Evolutionary conservation across 2,888 invertebrate genomes (phyloP).

Genomic region (Ennomos quercinarius): DNA sequence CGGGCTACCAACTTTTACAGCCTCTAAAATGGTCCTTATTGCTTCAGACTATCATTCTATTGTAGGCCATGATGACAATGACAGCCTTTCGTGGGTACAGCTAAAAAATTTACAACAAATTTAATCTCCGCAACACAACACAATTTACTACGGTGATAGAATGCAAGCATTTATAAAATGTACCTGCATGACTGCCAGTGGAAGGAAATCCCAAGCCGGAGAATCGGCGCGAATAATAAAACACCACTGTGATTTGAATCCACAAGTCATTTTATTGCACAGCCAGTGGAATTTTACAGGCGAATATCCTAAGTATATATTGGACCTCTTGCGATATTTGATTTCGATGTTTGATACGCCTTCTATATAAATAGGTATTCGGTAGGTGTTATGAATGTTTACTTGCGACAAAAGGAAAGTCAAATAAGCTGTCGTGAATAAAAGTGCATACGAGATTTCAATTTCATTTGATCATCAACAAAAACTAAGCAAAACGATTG

Average conservation of each 20-base stretch:
- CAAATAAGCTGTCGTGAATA: constrained; percentile 18
- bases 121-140: constrained; percentile 14
- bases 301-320: constrained; percentile 37
- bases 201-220: constrained; percentile 43
- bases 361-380: constrained; percentile 13
- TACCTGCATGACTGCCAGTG: constrained; percentile 32
- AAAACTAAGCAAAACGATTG: too few relatives aligned
- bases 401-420: constrained; percentile 13
- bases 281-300: constrained; percentile 44
- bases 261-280: constrained; percentile 43
- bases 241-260: constrained; percentile 46
- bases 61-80: too few relatives aligned
- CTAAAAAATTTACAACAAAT: constrained; percentile 1
- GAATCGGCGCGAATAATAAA: constrained; percentile 44
- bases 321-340: constrained; percentile 24
- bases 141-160: constrained; percentile 7
- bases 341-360: constrained; percentile 34
- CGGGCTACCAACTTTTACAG: too few relatives aligned
- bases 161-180: constrained; percentile 34
- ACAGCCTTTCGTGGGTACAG: too few relatives aligned
- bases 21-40: too few relatives aligned
- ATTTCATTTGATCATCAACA: background rate
- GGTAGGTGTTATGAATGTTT: background rate
- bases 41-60: too few relatives aligned
- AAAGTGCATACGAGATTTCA: constrained; percentile 3